Conservation (phyloP, 2,113 vertebrate species). For the Antechinus flavipes region DNA sequence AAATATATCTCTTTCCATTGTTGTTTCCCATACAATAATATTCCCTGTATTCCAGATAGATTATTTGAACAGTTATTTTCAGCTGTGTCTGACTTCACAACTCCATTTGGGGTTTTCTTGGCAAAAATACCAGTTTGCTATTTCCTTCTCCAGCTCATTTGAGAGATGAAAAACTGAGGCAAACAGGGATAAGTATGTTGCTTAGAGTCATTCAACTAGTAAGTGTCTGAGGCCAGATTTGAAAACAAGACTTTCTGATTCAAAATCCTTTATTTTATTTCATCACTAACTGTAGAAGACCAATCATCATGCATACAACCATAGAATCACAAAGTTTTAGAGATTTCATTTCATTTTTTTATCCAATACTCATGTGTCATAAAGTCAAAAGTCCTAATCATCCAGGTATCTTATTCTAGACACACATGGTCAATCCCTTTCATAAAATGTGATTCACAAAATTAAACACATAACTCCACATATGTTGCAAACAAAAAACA, state of each 20-base stretch:
- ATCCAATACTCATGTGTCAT: not conserved
- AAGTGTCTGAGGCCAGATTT: too few species aligned
- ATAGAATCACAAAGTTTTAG: not conserved
- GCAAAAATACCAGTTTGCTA: too few species aligned
- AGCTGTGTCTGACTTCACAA: too few species aligned
- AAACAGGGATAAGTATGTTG: too few species aligned
- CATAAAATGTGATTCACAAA: not conserved
- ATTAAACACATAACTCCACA: not conserved
- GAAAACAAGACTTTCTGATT: not conserved
- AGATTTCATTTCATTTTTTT: not conserved
- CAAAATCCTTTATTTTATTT: not conserved
- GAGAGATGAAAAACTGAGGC: too few species aligned
- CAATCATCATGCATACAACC: not conserved
- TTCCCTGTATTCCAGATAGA: not conserved
- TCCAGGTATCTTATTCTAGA: not conserved
- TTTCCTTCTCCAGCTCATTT: too few species aligned
- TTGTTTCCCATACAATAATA: constrained; percentile 21
- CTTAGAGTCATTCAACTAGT: too few species aligned
- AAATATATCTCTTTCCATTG: constrained; percentile 26
- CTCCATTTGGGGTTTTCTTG: too few species aligned
- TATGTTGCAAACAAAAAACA: not conserved
- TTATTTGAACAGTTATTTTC: not conserved
- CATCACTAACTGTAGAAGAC: not conserved
- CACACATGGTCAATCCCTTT: not conserved
- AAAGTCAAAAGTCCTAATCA: not conserved